These are phyloP conservation scores for Myiotriccus ornatus DNA, from an alignment of 2,797 vertebrate genomes.

Conservation along the genomic window DNA sequence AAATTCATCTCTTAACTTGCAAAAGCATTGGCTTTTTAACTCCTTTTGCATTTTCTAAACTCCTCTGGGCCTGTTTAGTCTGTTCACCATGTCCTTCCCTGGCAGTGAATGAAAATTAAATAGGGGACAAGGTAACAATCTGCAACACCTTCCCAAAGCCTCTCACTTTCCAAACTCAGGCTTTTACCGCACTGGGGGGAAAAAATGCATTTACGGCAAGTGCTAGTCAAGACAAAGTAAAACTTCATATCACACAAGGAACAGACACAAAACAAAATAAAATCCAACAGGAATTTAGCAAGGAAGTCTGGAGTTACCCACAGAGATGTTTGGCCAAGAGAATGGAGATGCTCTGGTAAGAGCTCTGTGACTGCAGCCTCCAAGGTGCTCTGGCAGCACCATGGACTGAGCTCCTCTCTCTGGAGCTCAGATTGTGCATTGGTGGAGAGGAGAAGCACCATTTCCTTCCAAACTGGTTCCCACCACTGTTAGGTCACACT, in stretches of 20 bases:
- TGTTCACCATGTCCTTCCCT: background rate
- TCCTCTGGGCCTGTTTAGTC: background rate
- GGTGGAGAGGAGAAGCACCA: background rate
- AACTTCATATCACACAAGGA: background rate
- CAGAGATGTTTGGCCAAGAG: background rate
- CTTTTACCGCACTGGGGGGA: background rate
- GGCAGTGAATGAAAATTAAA: background rate
- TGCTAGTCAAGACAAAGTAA: background rate
- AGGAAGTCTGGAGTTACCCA: slow-evolving; percentile 27
- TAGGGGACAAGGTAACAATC: background rate
- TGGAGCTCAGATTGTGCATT: background rate
- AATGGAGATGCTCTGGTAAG: background rate
- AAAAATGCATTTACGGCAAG: background rate
- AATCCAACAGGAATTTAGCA: slow-evolving; percentile 12
- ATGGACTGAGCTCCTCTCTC: accelerated
- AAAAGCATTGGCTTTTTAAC: background rate
- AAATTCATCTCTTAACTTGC: background rate
- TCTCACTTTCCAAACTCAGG: background rate
- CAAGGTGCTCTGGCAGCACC: background rate
- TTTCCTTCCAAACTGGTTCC: background rate
- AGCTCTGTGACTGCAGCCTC: background rate
- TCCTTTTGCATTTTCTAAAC: background rate
- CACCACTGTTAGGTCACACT: accelerated
- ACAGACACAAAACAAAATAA: background rate
- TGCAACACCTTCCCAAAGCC: background rate